Evolutionary conservation across 1,140 invertebrate species (phyloP).

Genomic region (Varroa destructor): DNA sequence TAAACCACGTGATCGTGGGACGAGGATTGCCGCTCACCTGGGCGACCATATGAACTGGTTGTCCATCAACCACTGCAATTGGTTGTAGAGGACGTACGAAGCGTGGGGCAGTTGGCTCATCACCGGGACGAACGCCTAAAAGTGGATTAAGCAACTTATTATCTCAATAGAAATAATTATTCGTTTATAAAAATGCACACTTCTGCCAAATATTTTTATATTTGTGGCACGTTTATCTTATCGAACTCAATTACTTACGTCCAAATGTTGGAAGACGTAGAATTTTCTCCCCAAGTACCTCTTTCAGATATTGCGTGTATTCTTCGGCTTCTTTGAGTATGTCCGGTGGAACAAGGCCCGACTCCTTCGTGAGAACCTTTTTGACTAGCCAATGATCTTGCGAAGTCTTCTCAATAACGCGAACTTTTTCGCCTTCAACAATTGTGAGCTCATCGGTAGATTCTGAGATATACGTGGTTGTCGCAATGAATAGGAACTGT

Average conservation of each 20-base stretch:
- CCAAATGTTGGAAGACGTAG: conserved; percentile 78
- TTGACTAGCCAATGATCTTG: conserved; percentile 80
- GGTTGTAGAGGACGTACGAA: conserved; percentile 72
- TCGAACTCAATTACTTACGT: conserved; percentile 50
- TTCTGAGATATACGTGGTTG: conserved; percentile 72
- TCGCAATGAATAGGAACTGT: conserved; percentile 43
- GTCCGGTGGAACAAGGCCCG: conserved; percentile 78
- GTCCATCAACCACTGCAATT: conserved; percentile 65
- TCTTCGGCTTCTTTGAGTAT: conserved; percentile 65
- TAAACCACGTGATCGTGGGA: conserved; percentile 86
- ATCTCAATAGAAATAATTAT: not conserved
- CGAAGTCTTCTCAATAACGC: conserved; percentile 56
- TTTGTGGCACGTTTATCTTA: too few relatives aligned
- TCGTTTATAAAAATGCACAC: not conserved
- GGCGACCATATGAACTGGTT: conserved; percentile 68
- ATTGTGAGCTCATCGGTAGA: conserved; percentile 69
- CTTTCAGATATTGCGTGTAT: conserved; percentile 66
- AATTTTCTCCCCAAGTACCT: conserved; percentile 75
- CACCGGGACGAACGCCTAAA: conserved; percentile 59
- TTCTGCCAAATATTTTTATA: too few relatives aligned
- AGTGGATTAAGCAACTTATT: conserved; percentile 34
- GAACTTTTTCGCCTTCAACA: conserved; percentile 74
- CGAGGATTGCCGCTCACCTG: conserved; percentile 73
- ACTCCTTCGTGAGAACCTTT: conserved; percentile 74
- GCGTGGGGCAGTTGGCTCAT: conserved; percentile 61